Base-by-base conservation (phyloP, 2,888 invertebrate species). In the Rhagonycha lutea region DNA sequence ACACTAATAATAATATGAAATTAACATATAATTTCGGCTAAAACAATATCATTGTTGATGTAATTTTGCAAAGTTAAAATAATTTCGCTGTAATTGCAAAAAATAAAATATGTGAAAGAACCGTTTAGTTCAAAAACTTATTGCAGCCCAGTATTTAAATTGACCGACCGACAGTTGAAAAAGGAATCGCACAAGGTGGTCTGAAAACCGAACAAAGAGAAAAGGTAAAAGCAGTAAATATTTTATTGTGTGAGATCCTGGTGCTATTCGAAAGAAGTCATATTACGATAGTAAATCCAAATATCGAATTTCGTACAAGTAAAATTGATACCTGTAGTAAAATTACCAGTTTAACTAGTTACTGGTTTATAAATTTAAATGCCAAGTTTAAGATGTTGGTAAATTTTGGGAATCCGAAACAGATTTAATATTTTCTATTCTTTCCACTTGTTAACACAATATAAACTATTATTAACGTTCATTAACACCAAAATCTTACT, bases 321-420 rank as follows among this genome's bases (percentile, higher is more conserved):
- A 14, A 65, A 65, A 24, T 65, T 24, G 14, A 65, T 26, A 26
- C 73, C 76, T 69, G 68, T 74, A 23, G 73, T 73, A 68, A 77
- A 77, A 77, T 73, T 77, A 72, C 76, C 74, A 61, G 76, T 73
- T 76, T 73, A 67, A 70, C 76, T 76, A 68, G 76, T 76, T 47
- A 69, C 68, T 68, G 23, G 63, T 65, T 65, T 65, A 71, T 70
- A 69, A 47, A 75, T 76, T 68, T 76, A 68, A 76, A 76, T 76
- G 76, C 63, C 76, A 76, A 76, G 76, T 76, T 76, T 70, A 76
- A 67, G 61, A n/a, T 24, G 18, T 26, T 65, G 26, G 63, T 65
- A 65, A 65, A 65, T 24, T 65, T 65, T 26, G 9, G 26, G 63
- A 65, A 65, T 65, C n/a, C 26, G 26, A 65, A 65, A 8, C n/a